Evolutionary conservation across 1,140 invertebrate species (phyloP), one percentile per base, ranked within the genome.

Genomic region (Drosophila hydei): DNA sequence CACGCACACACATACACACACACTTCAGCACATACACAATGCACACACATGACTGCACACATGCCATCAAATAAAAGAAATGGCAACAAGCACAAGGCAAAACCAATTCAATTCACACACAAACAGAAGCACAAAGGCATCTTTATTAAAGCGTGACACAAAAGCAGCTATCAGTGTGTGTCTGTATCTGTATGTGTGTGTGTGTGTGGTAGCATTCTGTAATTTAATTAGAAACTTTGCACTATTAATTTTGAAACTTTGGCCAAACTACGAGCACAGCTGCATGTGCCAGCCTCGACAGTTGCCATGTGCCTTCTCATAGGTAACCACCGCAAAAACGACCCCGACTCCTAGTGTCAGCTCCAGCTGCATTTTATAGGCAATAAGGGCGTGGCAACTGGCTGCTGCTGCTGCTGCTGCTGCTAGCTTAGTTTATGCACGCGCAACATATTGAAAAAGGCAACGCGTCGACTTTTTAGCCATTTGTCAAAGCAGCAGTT

Each of bases 201-300:
- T 51, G 54, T 42, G 47, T n/a, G 30, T 58, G 54, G 23, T 36
- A 63, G 70, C 68, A 75, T 80, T 68, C 67, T 68, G 78, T 87
- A 87, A 87, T 87, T 87, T 88, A 88, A 87, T 87, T 87, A 87
- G 64, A 87, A 87, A 87, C 75, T 87, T 87, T 88, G 33, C 58
- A 77, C 78, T 79, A 88, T 87, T 85, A 87, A 85, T 88, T 87
- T 81, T 51, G 74, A 72, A 87, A 87, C 78, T 87, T 85, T 87
- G 73, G 52, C 64, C 77, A 76, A 85, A 87, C 80, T 77, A 68
- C 71, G 77, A 74, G 77, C 77, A 61, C 81, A 88, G 83, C 83
- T 85, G 79, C 65, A 6, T 42, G n/a, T 16, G 38, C 38, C 38
- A 72, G 69, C 42, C 18, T 42, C 45, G 42, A 40, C 58, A 63